Conservation (phyloP, 1,140 invertebrate genomes). For the Cydia amplana region DNA sequence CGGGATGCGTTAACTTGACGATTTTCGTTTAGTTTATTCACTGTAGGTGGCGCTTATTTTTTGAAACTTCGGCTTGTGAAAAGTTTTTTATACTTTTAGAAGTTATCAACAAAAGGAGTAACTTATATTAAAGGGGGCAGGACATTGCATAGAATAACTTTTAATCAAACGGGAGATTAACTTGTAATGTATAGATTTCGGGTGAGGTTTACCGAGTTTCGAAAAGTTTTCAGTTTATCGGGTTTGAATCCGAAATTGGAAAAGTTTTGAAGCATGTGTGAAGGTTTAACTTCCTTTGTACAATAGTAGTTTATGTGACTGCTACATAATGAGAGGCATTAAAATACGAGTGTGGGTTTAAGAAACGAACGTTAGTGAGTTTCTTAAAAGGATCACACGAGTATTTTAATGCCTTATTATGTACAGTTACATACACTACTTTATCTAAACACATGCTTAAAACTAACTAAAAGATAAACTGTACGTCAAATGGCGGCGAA, state of each 20-base stretch:
- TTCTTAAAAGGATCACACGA: too few relatives aligned
- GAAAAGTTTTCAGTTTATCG: neutral
- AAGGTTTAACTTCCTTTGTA: neutral
- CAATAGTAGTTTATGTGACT: too few relatives aligned
- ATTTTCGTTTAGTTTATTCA: conserved; percentile 40
- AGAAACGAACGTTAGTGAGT: too few relatives aligned
- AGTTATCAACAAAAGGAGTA: neutral
- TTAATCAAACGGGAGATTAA: neutral
- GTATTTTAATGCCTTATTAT: too few relatives aligned
- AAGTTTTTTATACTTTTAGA: neutral
- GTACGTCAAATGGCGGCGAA: too few relatives aligned
- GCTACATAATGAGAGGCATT: too few relatives aligned
- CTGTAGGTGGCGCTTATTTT: conserved; percentile 55
- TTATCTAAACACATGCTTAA: too few relatives aligned
- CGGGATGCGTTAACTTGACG: conserved; percentile 47
- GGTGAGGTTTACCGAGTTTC: neutral
- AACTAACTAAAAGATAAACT: too few relatives aligned
- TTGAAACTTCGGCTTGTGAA: neutral
- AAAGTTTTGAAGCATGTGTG: neutral
- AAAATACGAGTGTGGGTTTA: too few relatives aligned
- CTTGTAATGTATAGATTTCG: neutral
- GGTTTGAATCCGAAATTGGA: conserved; percentile 9
- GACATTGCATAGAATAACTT: neutral
- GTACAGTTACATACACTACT: too few relatives aligned
- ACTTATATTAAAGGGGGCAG: neutral